phyloP scores from a whole-genome alignment of 1,140 invertebrate genomes.

The Bombus balteatus region DNA sequence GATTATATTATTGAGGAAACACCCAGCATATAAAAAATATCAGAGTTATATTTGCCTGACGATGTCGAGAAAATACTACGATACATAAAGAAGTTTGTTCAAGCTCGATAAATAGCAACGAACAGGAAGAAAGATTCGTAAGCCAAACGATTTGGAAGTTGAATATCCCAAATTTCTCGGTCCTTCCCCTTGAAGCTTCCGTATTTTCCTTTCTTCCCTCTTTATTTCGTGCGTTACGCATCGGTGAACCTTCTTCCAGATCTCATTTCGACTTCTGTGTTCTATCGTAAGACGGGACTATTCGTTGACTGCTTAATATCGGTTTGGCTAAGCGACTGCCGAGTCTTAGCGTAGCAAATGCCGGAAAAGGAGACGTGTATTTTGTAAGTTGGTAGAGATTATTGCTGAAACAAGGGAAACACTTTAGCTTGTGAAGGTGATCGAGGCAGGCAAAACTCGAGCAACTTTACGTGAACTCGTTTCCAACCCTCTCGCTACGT shows the following conservation, averaged over 20 bases:
- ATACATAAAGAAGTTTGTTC: not conserved
- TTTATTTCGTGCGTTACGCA: not conserved
- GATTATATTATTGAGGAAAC: not conserved
- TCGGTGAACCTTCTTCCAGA: not conserved
- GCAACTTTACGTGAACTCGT: not conserved
- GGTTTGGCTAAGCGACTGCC: slow-evolving; percentile 41
- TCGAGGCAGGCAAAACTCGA: not conserved
- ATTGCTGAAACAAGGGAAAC: slow-evolving; percentile 10
- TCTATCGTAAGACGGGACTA: slow-evolving; percentile 11
- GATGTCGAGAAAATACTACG: not conserved
- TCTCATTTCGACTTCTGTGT: slow-evolving; percentile 42
- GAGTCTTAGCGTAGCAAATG: not conserved
- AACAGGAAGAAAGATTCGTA: not conserved
- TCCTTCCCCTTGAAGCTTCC: not conserved
- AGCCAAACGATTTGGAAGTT: not conserved
- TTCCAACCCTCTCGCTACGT: not conserved
- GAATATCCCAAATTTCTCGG: not conserved
- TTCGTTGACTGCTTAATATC: slow-evolving; percentile 48
- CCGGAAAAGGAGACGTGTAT: not conserved
- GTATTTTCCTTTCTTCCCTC: not conserved
- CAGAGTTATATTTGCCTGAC: not conserved
- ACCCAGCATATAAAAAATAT: not conserved
- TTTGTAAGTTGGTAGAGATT: not conserved
- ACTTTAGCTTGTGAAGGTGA: not conserved
- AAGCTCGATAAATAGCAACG: not conserved